Evolutionary conservation across 2,888 invertebrate genomes (phyloP).

Genomic region (Scotopteryx bipunctaria): DNA sequence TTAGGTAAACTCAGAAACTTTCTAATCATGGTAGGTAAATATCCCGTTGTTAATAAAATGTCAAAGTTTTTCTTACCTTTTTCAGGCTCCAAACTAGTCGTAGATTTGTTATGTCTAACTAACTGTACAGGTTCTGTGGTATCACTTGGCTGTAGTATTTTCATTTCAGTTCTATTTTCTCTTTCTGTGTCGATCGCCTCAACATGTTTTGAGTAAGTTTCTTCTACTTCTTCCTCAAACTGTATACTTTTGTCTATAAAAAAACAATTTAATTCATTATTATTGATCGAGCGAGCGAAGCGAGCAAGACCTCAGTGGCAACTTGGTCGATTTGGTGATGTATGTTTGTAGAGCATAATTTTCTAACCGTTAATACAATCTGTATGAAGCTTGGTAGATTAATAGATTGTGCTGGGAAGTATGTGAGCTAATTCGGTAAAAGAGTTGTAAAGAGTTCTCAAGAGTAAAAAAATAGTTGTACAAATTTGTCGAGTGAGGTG

Average conservation of each 20-base stretch:
- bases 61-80: conserved; percentile 45
- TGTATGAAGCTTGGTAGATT: too few relatives aligned
- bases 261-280: too few relatives aligned
- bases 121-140: conserved; percentile 62
- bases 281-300: too few relatives aligned
- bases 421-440: background rate
- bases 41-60: background rate
- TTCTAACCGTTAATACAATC: too few relatives aligned
- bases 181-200: conserved; percentile 36
- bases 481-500: too few relatives aligned
- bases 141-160: conserved; percentile 72
- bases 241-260: conserved; percentile 59
- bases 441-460: too few relatives aligned
- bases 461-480: too few relatives aligned
- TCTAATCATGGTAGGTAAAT: background rate
- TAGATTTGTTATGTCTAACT: conserved; percentile 63
- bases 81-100: conserved; percentile 47
- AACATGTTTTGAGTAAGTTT: conserved; percentile 28
- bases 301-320: too few relatives aligned
- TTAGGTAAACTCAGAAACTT: too few relatives aligned
- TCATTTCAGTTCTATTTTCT: conserved; percentile 47
- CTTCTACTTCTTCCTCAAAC: conserved; percentile 44
- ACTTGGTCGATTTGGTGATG: too few relatives aligned
- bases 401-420: background rate
- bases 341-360: too few relatives aligned